These are phyloP conservation scores for Drosophila leonis DNA, from an alignment of 2,888 invertebrate genomes.

Conservation along the genomic window DNA sequence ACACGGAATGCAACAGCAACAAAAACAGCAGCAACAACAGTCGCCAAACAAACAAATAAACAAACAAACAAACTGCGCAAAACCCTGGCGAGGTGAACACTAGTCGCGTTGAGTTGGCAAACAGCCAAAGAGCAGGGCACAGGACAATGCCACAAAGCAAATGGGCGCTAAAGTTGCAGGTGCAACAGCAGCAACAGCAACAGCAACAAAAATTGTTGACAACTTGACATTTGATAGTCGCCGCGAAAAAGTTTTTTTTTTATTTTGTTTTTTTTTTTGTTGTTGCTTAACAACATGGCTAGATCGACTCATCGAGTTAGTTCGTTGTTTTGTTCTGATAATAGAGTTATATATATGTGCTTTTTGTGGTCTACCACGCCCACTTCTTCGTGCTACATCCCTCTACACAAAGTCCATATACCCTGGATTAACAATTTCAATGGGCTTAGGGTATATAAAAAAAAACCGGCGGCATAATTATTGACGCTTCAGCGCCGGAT, in stretches of 20 bases:
- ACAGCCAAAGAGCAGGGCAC: constrained; percentile 42
- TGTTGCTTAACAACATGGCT: not conserved
- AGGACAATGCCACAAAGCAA: constrained; percentile 45
- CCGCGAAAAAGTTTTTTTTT: constrained; percentile 9
- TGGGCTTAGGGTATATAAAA: not conserved
- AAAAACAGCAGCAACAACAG: not conserved
- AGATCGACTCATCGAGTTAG: too few relatives aligned
- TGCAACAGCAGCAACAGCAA: constrained; percentile 35
- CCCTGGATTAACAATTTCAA: not conserved
- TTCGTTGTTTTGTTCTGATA: too few relatives aligned
- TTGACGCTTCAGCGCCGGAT: constrained; percentile 75
- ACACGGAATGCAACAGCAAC: constrained; percentile 35
- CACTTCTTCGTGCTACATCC: not conserved
- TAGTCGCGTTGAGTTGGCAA: constrained; percentile 62
- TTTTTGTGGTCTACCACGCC: not conserved
- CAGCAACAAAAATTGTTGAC: constrained; percentile 29
- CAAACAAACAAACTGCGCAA: constrained; percentile 53
- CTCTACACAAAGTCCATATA: not conserved
- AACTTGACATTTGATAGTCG: constrained; percentile 53
- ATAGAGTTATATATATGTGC: too few relatives aligned
- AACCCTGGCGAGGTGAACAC: constrained; percentile 35
- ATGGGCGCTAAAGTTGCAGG: constrained; percentile 37
- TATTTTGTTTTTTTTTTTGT: not conserved
- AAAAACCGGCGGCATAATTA: constrained; percentile 62
- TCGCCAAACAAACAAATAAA: constrained; percentile 40